A percentile compares a stretch with the other conserved stretches of the same genome.
These are phyloP conservation scores for Chrysomallon squamiferum DNA, from an alignment of 1,140 invertebrate species.

Conservation along the genomic window DNA sequence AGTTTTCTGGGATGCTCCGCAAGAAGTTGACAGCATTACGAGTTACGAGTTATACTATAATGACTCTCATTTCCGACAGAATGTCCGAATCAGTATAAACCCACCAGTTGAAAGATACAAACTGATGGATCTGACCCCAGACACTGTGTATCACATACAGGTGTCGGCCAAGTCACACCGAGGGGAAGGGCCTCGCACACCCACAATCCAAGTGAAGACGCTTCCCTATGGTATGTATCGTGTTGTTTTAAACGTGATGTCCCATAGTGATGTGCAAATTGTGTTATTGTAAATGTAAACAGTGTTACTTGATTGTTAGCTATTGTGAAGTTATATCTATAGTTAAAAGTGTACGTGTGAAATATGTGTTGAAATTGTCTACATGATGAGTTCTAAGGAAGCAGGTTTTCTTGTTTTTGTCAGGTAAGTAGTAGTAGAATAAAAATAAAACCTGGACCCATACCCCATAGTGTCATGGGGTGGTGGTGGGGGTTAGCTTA, in stretches of 20 bases:
- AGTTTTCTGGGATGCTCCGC: conserved; percentile 87
- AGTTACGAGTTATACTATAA: conserved; percentile 98
- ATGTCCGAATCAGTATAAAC: conserved; percentile 70
- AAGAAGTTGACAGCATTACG: conserved; percentile 85
- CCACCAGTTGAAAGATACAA: conserved; percentile 82
- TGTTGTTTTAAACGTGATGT: neutral
- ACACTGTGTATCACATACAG: conserved; percentile 96
- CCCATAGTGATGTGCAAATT: no score
- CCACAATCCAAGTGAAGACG: conserved; percentile 91
- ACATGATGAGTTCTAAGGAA: no score
- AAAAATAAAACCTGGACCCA: no score
- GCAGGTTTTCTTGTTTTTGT: no score
- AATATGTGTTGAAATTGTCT: no score
- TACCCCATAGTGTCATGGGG: no score
- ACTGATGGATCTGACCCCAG: conserved; percentile 87
- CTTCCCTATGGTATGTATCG: conserved; percentile 85
- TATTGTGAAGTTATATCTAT: no score
- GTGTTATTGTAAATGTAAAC: no score
- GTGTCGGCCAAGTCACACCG: conserved; percentile 88
- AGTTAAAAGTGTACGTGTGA: no score
- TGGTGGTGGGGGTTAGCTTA: no score
- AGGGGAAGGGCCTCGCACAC: conserved; percentile 92
- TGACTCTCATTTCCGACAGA: conserved; percentile 84
- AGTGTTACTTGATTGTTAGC: no score
- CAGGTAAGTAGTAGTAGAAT: no score